Base-by-base conservation (phyloP, 1,140 invertebrate genomes). In the Megalopta genalis region DNA sequence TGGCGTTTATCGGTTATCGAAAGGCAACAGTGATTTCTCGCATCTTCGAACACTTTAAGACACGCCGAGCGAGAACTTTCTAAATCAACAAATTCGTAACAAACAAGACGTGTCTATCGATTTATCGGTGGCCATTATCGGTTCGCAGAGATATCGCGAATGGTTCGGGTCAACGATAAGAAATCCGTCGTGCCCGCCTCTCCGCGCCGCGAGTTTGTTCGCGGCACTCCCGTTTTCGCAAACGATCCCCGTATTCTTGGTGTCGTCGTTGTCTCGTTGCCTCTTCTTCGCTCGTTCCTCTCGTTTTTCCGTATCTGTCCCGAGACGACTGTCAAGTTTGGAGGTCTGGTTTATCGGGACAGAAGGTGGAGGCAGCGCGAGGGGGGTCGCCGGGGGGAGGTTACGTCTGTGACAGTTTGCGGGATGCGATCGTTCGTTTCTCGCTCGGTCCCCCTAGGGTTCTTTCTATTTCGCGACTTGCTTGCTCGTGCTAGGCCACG, bases 381-480 rank as follows among this genome's bases (percentile, higher is more conserved):
- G 42, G 10, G 39, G 21, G 9, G 21, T 32, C 32, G 32, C 32
- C n/a, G 39, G 39, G 39, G 10, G 42, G 21, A n/a, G 54, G 54
- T 57, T 57, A 57, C 54, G 54, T 57, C 54, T n/a, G 54, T 21
- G 54, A 57, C 54, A n/a, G 18, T 57, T 57, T n/a, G 54, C n/a
- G 49, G 16, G 16, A 21, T n/a, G 54, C 54, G 54, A n/a, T 54
- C 49, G 49, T 21, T 54, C 49, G 54, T n/a, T n/a, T 21, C 54
- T 21, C 54, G 54, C 54, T 21, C 54, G 54, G 21, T 57, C 54
- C n/a, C 54, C 54, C 3, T 21, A 57, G 54, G 21, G 8, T 57
- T 57, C 54, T 57, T 57, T 57, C 54, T 57, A 57, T 57, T 57
- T 57, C 54, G 54, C 54, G 54, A n/a, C 5, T 16, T 10, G 49